These are phyloP conservation scores for Psittacula echo DNA, from an alignment of 2,797 vertebrate species.

Conservation along the genomic window DNA sequence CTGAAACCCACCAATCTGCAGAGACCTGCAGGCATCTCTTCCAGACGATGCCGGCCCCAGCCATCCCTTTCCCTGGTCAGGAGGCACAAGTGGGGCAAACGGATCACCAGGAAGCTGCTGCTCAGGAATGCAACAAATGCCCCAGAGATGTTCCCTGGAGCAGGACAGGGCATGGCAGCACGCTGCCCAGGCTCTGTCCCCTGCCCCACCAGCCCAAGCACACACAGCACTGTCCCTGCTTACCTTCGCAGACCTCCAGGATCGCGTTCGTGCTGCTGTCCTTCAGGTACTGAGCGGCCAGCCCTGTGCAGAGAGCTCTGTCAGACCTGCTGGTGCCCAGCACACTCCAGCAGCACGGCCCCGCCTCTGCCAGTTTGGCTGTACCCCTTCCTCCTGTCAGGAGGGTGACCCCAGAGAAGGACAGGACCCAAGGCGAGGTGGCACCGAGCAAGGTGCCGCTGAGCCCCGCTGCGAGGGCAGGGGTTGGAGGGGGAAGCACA, in stretches of 20 bases:
- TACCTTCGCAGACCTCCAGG: neutral
- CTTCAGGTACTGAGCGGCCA: neutral
- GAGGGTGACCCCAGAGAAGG: no score
- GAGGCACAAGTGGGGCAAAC: neutral
- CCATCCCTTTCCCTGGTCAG: neutral
- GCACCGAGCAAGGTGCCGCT: no score
- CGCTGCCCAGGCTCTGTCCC: neutral
- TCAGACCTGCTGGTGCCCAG: neutral
- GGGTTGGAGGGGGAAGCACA: no score
- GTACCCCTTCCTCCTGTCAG: no score
- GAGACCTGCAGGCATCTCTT: neutral
- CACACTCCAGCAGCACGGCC: neutral
- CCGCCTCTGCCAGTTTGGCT: neutral
- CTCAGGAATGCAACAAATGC: neutral
- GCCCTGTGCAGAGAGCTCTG: neutral
- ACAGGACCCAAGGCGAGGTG: no score
- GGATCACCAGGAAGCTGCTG: neutral
- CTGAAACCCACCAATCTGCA: neutral
- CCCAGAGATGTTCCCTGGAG: neutral
- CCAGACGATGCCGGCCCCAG: neutral
- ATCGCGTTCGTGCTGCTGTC: neutral
- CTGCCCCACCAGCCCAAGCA: neutral
- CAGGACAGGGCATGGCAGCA: neutral
- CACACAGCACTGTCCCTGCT: neutral
- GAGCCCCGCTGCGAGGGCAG: no score